Conservation (phyloP, 2,113 vertebrate genomes). For the Rhinopomastus cyanomelas region DNA sequence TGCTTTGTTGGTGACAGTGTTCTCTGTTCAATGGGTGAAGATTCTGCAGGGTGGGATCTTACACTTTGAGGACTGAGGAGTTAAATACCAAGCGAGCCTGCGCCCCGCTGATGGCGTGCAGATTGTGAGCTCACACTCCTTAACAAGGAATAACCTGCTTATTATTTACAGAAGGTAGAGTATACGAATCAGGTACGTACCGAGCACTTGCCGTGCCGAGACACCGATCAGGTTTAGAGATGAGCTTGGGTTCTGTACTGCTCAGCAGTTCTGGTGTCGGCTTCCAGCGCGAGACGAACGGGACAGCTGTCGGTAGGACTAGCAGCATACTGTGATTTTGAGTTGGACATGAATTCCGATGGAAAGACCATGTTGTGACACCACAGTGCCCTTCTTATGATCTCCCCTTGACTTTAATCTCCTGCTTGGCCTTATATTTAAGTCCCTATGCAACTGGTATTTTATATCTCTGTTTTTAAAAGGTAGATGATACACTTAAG, state of each 20-base stretch:
- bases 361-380: conserved; percentile 75
- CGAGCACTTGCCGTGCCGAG: conserved; percentile 75
- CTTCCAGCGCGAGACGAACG: conserved; percentile 73
- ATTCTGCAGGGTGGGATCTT: conserved; percentile 81
- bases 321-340: conserved; percentile 84
- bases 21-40: conserved; percentile 68
- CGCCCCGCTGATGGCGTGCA: conserved; percentile 51
- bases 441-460: conserved; percentile 83
- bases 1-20: conserved; percentile 73
- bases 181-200: conserved; percentile 80
- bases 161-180: conserved; percentile 75
- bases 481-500: conserved; percentile 66
- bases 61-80: conserved; percentile 65
- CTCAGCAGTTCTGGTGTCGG: conserved; percentile 67
- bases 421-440: conserved; percentile 85
- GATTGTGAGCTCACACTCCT: conserved; percentile 63
- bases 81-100: conserved; percentile 58
- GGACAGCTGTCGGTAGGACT: conserved; percentile 76
- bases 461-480: conserved; percentile 76
- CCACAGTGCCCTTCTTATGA: conserved; percentile 77
- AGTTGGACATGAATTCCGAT: conserved; percentile 74
- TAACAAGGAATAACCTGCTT: conserved; percentile 70
- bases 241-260: conserved; percentile 69
- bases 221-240: conserved; percentile 77
- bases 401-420: conserved; percentile 73